Conservation (phyloP, 2,888 invertebrate species). For the Reticulitermes lucifugus region DNA sequence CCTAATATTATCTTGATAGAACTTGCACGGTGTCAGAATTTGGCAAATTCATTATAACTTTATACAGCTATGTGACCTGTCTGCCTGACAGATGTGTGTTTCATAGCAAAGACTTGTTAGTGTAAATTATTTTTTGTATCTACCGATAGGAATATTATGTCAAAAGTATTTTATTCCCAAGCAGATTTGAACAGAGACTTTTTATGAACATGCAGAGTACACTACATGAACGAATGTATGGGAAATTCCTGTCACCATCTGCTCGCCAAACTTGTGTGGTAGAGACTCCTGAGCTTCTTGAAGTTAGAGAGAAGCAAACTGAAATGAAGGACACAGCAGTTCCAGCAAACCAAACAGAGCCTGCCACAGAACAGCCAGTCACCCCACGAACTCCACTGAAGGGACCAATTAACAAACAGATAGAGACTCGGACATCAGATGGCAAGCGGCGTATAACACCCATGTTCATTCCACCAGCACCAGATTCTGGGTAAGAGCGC, state of each 20-base stretch:
- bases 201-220: constrained; percentile 66
- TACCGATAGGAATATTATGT: no score
- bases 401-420: constrained; percentile 87
- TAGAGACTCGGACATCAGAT: constrained; percentile 93
- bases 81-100: no score
- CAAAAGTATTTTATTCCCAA: not conserved
- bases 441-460: constrained; percentile 97
- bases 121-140: no score
- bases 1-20: no score
- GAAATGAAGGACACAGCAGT: constrained; percentile 63
- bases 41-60: no score
- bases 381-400: constrained; percentile 63
- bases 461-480: constrained; percentile 86
- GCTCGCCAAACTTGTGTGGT: constrained; percentile 45
- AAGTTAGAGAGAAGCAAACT: constrained; percentile 47
- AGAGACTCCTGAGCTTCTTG: constrained; percentile 73
- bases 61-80: no score
- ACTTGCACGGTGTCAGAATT: no score
- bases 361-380: constrained; percentile 40
- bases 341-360: constrained; percentile 27
- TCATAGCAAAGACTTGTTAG: no score
- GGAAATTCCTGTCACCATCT: constrained; percentile 70
- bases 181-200: constrained; percentile 5
- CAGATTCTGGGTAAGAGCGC: constrained; percentile 65
- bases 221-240: constrained; percentile 89